Evolutionary conservation across 1,140 invertebrate genomes (phyloP).

Genomic region (Halyomorpha halys): DNA sequence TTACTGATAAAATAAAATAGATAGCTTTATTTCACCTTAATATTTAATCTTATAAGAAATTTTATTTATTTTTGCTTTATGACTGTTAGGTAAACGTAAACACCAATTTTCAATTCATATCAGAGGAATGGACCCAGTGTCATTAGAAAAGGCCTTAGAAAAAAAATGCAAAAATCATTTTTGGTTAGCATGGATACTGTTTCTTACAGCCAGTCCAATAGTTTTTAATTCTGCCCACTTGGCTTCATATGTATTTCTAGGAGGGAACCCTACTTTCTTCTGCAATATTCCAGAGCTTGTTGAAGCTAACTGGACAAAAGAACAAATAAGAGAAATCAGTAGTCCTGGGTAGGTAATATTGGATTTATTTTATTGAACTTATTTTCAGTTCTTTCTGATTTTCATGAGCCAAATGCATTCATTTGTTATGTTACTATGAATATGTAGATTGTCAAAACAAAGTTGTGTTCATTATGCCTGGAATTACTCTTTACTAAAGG

Average conservation of each 20-base stretch:
- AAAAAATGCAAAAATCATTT: slow-evolving; percentile 29
- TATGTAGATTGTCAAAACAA: not conserved
- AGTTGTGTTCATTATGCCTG: slow-evolving; percentile 40
- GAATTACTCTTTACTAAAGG: slow-evolving; percentile 38
- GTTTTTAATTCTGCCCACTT: slow-evolving; percentile 46
- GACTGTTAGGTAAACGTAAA: no score
- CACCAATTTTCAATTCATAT: no score
- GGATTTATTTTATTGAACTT: no score
- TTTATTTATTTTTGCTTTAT: no score
- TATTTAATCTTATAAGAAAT: no score
- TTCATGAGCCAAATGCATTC: no score
- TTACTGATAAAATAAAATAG: no score
- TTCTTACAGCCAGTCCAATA: slow-evolving; percentile 41
- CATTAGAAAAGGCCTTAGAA: slow-evolving; percentile 30
- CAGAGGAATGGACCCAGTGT: slow-evolving; percentile 9
- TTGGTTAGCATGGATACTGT: slow-evolving; percentile 39
- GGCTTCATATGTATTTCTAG: slow-evolving; percentile 44
- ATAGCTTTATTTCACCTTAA: no score
- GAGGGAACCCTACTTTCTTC: slow-evolving; percentile 41
- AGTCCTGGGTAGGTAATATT: slow-evolving; percentile 31
- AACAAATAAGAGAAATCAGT: slow-evolving; percentile 40
- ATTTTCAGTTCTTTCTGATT: no score
- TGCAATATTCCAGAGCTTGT: slow-evolving; percentile 40
- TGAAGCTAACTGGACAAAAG: slow-evolving; percentile 39
- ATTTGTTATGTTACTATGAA: no score